Evolutionary conservation across 2,113 vertebrate species (phyloP).

Genomic region (Cyprinodon brontotheroides): DNA sequence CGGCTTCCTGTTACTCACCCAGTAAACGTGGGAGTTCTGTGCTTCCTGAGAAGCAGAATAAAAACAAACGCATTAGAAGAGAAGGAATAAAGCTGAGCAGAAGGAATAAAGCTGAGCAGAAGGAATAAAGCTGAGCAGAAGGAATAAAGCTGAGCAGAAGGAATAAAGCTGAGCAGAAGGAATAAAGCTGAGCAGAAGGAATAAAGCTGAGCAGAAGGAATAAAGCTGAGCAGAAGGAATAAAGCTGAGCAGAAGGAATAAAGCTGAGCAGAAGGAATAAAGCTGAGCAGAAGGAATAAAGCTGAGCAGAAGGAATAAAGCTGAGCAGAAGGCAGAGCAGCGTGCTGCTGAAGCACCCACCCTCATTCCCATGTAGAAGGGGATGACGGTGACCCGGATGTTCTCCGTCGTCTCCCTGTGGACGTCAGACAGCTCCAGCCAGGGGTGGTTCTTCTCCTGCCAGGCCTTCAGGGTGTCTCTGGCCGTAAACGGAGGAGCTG

Average conservation of each 20-base stretch:
- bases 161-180: background rate
- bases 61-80: background rate
- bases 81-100: background rate
- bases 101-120: background rate
- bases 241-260: background rate
- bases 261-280: too few relatives aligned
- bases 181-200: background rate
- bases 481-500: constrained; percentile 89
- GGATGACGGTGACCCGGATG: constrained; percentile 96
- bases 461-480: constrained; percentile 93
- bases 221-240: background rate
- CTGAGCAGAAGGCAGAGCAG: background rate
- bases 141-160: background rate
- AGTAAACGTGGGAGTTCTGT: constrained; percentile 97
- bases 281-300: background rate
- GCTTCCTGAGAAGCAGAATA: constrained; percentile 85
- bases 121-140: too few relatives aligned
- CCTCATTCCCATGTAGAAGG: constrained; percentile 99
- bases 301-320: background rate
- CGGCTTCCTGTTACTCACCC: constrained; percentile 83
- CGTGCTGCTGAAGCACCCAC: constrained; percentile 67
- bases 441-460: constrained; percentile 99
- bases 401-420: constrained; percentile 97
- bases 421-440: constrained; percentile 96
- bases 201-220: background rate